Base-by-base conservation (phyloP, 2,888 invertebrate genomes). In the Orthosia cruda region DNA sequence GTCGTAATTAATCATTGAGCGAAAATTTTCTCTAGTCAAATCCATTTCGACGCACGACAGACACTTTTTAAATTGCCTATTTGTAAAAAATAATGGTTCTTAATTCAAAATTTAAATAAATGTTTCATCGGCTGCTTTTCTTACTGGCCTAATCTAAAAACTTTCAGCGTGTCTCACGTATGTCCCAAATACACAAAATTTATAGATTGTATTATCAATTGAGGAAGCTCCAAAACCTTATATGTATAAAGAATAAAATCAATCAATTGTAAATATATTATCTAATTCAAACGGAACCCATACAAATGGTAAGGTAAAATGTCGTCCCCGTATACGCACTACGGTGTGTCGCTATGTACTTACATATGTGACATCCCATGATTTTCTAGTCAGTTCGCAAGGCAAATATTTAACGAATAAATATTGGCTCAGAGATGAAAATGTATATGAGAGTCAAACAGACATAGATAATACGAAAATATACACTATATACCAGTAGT, bases 371-470 rank as follows among this genome's bases (percentile, higher is more conserved):
- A 63, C 71, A 78, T 49, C 15, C 74, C 40, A 61, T 73, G 76
- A 79, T 85, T 86, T 87, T 81, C 80, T 69, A 83, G 69, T 71
- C 80, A 82, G 71, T 76, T 80, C 86, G 81, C 74, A 67, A 76
- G 67, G 73, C 79, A 86, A 90, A 88, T 88, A 89, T 90, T 89
- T 88, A 83, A 66, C 71, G 71, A 79, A 69, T 84, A 90, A 92
- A 92, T 89, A 91, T 91, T 91, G 77, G 80, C 75, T 64, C 64
- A 74, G 64, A 82, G 83, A 87, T 89, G 84, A 88, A 89, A 81
- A 85, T 80, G 87, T 88, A 85, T 84, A 86, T 86, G 74, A 70
- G 11, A 82, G 71, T 66, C 71, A 71, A 76, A 77, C 70, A 84
- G 58, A 73, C 58, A 63, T 69, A 81, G 52, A 79, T 76, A 75